Evolutionary conservation across 2,888 invertebrate species (phyloP).

Genomic region (Carpatolechia fugitivella): DNA sequence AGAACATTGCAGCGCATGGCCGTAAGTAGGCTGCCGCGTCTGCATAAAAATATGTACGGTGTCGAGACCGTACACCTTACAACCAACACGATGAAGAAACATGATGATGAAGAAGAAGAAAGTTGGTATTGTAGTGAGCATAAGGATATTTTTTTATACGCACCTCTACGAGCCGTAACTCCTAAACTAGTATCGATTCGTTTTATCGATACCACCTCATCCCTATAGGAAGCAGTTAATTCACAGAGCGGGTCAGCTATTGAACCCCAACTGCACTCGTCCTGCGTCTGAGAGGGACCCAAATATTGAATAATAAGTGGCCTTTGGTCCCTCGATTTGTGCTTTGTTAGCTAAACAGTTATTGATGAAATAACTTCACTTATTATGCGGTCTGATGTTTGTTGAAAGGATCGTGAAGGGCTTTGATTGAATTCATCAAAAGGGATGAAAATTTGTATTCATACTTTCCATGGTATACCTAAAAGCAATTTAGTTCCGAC

Average conservation of each 20-base stretch:
- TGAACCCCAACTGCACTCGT: conserved; percentile 25
- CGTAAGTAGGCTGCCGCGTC: no score
- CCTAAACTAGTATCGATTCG: conserved; percentile 6
- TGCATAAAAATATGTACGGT: no score
- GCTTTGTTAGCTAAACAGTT: neutral
- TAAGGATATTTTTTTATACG: no score
- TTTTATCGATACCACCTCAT: conserved; percentile 24
- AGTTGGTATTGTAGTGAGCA: no score
- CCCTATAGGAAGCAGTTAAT: conserved; percentile 53
- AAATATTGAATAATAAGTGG: neutral
- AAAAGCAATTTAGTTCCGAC: no score
- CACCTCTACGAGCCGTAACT: no score
- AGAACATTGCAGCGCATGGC: no score
- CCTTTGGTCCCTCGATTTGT: neutral
- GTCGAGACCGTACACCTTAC: no score
- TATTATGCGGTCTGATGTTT: neutral
- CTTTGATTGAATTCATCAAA: neutral
- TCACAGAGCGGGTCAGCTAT: conserved; percentile 46
- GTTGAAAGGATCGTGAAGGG: neutral
- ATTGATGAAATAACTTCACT: neutral
- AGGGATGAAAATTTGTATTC: neutral
- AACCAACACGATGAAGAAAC: no score
- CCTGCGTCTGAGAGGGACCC: neutral
- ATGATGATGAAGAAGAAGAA: no score
- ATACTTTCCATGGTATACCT: no score